phyloP scores from a whole-genome alignment of 1,140 invertebrate genomes.

The Chelonus insularis region DNA sequence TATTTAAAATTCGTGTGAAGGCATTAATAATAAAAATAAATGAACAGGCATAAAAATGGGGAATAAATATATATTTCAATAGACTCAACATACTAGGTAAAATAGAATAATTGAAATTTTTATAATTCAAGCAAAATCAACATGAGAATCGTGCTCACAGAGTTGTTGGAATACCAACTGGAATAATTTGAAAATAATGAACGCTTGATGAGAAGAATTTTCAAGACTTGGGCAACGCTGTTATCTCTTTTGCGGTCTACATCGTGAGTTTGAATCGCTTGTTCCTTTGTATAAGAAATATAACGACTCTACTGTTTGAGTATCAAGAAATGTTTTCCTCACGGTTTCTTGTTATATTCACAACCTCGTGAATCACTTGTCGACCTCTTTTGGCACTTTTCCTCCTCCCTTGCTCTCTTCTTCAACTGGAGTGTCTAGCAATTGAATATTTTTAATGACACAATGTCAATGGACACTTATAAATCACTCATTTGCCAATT shows the following conservation, averaged over 20 bases:
- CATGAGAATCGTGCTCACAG: neutral
- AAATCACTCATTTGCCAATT: no score
- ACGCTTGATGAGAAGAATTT: slow-evolving; percentile 12
- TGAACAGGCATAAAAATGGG: no score
- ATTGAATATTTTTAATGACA: no score
- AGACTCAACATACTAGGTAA: no score
- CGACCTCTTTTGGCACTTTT: slow-evolving; percentile 11
- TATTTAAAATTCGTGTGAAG: no score
- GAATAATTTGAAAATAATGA: slow-evolving; percentile 22
- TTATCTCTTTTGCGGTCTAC: slow-evolving; percentile 7
- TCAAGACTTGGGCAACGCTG: neutral
- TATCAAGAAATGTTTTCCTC: slow-evolving; percentile 10
- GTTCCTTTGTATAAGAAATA: slow-evolving; percentile 5
- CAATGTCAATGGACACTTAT: no score
- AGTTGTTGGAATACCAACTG: neutral
- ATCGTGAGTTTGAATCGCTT: neutral
- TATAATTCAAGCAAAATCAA: no score
- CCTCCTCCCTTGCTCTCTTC: neutral
- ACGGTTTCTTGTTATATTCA: slow-evolving; percentile 25
- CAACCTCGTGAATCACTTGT: slow-evolving; percentile 29
- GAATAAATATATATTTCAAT: no score
- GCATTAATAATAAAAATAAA: no score
- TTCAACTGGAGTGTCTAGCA: no score
- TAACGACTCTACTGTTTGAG: slow-evolving; percentile 1
- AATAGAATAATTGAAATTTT: no score